Evolutionary conservation across 2,888 invertebrate genomes (phyloP), one percentile per base, ranked within the genome.

Genomic region (Leucania comma): DNA sequence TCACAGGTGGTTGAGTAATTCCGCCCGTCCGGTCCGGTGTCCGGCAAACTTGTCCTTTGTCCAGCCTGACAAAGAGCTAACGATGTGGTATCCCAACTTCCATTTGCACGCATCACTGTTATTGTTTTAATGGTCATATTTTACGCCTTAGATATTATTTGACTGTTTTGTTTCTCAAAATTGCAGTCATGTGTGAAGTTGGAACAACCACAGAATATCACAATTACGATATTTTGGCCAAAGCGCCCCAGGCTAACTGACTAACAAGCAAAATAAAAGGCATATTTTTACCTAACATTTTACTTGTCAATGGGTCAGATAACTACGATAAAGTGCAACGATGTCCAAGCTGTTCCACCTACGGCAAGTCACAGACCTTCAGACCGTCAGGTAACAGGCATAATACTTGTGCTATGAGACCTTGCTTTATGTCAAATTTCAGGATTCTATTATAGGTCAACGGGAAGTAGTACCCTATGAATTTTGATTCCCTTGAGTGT

Each of bases 81-180:
- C 90, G 89, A 90, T 90, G 92, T 83, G 94, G 94, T 91, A 72
- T 76, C 73, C 62, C 83, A 82, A 89, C 90, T 83, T 89, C 77
- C 86, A 82, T 79, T 82, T 87, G 75, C 79, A 93, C 91, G 95
- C 93, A 84, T 89, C 88, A 87, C 61, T 91, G 86, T 91, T 86
- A 93, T 86, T 72, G 84, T 94, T 95, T 94, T 95, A 95, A 95
- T 93, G 93, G 88, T 84, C 48, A 53, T 59, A 67, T 78, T 78
- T 65, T 68, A 53, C 12, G 42, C 50, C 12, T 46, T 29, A 20
- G 20, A 66, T 61, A 42, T 48, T 22, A 22, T 53, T 57, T 58
- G 17, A 22, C 42, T 5, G 4, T 32, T 46, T 24, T 42, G 2
- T 66, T 54, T 58, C 26, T 38, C 20, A 4, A 53, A 60, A 48